Evolutionary conservation across 2,797 vertebrate genomes (phyloP).

Genomic region (Hapalemur alaotrensis): DNA sequence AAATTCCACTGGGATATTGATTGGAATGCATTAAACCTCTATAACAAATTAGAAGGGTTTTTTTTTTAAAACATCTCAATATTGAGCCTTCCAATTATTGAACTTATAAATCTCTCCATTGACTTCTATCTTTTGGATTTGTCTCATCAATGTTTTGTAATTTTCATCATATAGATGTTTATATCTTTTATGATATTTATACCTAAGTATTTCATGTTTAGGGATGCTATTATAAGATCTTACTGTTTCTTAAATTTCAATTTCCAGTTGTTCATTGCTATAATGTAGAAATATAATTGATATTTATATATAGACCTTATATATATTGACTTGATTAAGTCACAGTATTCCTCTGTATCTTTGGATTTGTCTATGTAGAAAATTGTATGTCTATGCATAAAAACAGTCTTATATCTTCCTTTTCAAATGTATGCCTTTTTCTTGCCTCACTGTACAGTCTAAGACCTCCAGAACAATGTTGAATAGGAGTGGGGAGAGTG

Average conservation of each 20-base stretch:
- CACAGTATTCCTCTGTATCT: neutral
- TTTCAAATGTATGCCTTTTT: neutral
- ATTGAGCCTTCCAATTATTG: neutral
- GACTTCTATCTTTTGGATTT: neutral
- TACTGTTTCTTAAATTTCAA: neutral
- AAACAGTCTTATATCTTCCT: neutral
- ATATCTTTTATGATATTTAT: neutral
- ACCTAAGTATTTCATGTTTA: neutral
- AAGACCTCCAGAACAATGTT: neutral
- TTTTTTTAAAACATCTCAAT: neutral
- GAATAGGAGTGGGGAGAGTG: neutral
- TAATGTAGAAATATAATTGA: neutral
- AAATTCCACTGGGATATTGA: neutral
- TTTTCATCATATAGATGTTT: neutral
- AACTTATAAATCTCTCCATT: neutral
- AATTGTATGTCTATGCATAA: neutral
- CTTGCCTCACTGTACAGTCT: neutral
- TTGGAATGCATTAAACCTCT: neutral
- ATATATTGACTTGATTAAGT: neutral
- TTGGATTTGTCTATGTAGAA: neutral
- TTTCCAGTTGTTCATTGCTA: neutral
- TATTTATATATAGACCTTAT: neutral
- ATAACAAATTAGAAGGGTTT: neutral
- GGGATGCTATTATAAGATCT: neutral
- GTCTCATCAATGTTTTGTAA: neutral